These are phyloP conservation scores for Cephus sareptanus DNA, from an alignment of 2,888 invertebrate genomes.

Conservation along the genomic window DNA sequence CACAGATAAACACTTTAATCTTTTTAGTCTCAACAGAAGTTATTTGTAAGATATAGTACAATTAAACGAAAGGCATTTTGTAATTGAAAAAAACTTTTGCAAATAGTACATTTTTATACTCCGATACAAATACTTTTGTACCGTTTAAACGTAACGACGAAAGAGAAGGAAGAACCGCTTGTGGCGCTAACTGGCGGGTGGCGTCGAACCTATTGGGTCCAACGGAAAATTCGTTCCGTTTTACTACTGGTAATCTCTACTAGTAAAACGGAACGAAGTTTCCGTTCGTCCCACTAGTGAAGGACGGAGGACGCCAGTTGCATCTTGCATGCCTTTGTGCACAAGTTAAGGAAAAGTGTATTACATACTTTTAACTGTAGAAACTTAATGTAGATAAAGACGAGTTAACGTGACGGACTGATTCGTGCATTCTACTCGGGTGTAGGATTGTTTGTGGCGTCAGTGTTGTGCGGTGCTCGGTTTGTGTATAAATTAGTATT, in stretches of 20 bases:
- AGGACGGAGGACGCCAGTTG: neutral
- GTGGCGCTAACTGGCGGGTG: neutral
- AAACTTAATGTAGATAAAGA: neutral
- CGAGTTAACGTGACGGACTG: neutral
- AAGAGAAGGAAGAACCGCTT: neutral
- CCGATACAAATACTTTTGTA: neutral
- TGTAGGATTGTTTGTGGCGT: conserved; percentile 32
- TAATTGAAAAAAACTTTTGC: neutral
- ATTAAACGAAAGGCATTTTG: neutral
- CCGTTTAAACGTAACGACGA: neutral
- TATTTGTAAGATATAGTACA: neutral
- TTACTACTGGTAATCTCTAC: no score
- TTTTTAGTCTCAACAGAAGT: neutral
- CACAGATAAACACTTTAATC: neutral
- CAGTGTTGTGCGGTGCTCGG: conserved; percentile 23
- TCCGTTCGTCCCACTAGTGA: no score
- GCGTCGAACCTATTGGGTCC: neutral
- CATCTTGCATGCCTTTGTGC: neutral
- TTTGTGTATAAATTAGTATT: conserved; percentile 45
- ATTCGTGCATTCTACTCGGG: conserved; percentile 25
- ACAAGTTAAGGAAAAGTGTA: neutral
- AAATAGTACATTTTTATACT: neutral
- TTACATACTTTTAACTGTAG: neutral
- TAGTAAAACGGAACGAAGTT: no score
- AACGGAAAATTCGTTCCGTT: no score